Base-by-base conservation (phyloP, 2,888 invertebrate species). In the Polymixis flavicincta region DNA sequence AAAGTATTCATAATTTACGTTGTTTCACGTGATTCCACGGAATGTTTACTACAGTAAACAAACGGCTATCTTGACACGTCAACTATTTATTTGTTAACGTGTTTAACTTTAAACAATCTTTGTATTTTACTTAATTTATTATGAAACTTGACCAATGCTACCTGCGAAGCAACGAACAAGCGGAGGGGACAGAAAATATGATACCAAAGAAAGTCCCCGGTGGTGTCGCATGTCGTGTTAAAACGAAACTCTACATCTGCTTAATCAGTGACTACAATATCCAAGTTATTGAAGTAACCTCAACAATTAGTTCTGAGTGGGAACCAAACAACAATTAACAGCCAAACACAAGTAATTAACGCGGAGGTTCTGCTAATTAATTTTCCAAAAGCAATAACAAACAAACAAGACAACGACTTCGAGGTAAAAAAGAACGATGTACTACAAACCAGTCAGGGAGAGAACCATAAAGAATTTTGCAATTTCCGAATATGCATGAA, bases 161-260 rank as follows among this genome's bases (percentile, higher is more conserved):
- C 45, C 32, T 57, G 68, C 32, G 3, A 45, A 54, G 13, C 55
- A 61, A 76, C 67, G 14, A 57, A 45, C n/a, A 3, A 50, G 37
- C 19, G 60, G 64, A 57, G 71, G 54, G 66, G 54, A 79, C 52
- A 28, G 37, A 61, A 63, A 85, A 84, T 54, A 42, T 74, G 80
- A 85, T 50, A 85, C 75, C 72, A 59, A 81, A 57, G 84, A 75
- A 83, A 83, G 28, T 25, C 65, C 13, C 25, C 19, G 22, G 17
- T 48, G 52, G 76, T 73, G 63, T 81, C 74, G 54, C 48, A 71
- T 86, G 45, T 79, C 74, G 57, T 48, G 61, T 71, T 78, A 71
- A 69, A 75, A 76, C 17, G 74, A 52, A 77, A 84, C 25, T 37
- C 50, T 50, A 72, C 48, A 72, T 67, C 54, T 60, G 37, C 65